phyloP scores from a whole-genome alignment of 2,113 vertebrate species.

The Shinisaurus crocodilurus region DNA sequence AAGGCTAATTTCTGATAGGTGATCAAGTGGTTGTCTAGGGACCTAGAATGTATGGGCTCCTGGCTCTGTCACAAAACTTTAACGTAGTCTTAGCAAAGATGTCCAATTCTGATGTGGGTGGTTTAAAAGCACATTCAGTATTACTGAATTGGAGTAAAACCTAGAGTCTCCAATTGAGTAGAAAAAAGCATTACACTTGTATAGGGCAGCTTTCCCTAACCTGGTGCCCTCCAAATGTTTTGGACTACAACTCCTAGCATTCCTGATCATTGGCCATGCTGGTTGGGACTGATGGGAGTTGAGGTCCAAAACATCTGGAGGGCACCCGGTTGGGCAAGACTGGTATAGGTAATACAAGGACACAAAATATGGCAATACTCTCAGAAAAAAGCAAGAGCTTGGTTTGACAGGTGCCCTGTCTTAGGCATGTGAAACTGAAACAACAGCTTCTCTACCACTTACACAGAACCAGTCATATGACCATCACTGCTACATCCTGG shows the following conservation, averaged over 20 bases:
- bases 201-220: background rate
- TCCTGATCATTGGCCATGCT: too few species aligned
- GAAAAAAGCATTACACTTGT: background rate
- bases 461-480: background rate
- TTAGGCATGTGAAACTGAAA: background rate
- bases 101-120: background rate
- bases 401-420: background rate
- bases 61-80: background rate
- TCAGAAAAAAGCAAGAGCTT: background rate
- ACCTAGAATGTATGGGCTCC: background rate
- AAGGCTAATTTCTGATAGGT: background rate
- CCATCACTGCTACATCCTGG: background rate
- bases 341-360: background rate
- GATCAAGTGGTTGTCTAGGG: background rate
- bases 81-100: background rate
- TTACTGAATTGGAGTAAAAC: background rate
- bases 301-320: too few species aligned
- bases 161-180: background rate
- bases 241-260: too few species aligned
- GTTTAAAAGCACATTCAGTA: background rate
- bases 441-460: background rate
- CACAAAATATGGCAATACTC: background rate
- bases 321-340: too few species aligned
- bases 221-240: too few species aligned
- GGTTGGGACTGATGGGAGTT: too few species aligned